Evolutionary conservation across 2,888 invertebrate species (phyloP), one percentile per base, ranked within the genome.

Genomic region (Abscondita cerata): DNA sequence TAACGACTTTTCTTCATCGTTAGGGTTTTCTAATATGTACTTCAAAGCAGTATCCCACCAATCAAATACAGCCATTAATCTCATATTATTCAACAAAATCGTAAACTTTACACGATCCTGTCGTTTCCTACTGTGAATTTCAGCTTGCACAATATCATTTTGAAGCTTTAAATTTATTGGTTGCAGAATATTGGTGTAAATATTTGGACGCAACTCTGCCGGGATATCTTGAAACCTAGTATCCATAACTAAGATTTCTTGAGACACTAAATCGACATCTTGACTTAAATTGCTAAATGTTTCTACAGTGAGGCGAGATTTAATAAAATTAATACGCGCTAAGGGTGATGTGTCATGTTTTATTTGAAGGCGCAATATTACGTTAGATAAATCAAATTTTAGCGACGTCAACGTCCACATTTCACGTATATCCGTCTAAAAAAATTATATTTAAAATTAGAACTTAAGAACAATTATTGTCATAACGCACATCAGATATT

Each of bases 231-330:
- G 82, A 76, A 84, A 89, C 48, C 93, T 84, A 11, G 90, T 91
- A 80, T 95, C 95, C 52, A 87, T 87, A 51, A 93, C 87, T 13
- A 91, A 81, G 74, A 95, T 94, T 80, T 95, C 96, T 81, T 93
- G 93, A 0, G 96, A 97, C 0, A 96, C 93, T 15, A 98, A 84
- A 79, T 96, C 96, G 52, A 97, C 87, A 74, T 96, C 96, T 80
- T 94, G 95, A 11, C 93, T 90, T 47, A 91, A 87, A 80, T 97
- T 95, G 70, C 93, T 95, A 76, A 89, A 90, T 2, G 90, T 89
- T 77, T 96, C 96, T 53, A 94, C 87, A 40, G 92, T 90, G 44
- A 98, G 83, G 13, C 89, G 87, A 0, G 96, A 96, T 79, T 92
- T 92, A 68, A 96, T 92, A 78, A 98, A 96, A 82, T 96, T 94